phyloP scores from a whole-genome alignment of 1,140 invertebrate genomes.

The Papilio glaucus region DNA sequence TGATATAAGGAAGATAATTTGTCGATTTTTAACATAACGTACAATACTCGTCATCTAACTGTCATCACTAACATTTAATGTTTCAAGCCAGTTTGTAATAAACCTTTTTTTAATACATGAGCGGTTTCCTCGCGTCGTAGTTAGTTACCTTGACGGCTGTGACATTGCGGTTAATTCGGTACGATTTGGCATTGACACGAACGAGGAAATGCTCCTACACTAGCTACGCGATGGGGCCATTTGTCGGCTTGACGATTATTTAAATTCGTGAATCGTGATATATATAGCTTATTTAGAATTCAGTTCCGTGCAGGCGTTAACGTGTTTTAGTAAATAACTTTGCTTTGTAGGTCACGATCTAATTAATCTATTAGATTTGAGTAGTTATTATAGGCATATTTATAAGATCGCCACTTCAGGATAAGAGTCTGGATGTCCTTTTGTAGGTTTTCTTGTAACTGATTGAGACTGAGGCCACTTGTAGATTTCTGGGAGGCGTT shows the following conservation, averaged over 20 bases:
- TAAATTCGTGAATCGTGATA: constrained; percentile 31
- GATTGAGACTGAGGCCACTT: no score
- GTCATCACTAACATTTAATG: background rate
- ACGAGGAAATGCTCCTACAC: constrained; percentile 65
- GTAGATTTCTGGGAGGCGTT: no score
- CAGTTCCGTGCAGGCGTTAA: constrained; percentile 19
- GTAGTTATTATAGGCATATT: no score
- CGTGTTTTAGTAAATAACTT: constrained; percentile 10
- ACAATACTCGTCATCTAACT: background rate
- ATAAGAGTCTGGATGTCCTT: no score
- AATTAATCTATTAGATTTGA: constrained; percentile 4
- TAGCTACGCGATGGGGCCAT: constrained; percentile 46
- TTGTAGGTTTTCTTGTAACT: no score
- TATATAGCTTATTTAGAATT: constrained; percentile 29
- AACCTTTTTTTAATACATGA: constrained; percentile 10
- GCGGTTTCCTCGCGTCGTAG: constrained; percentile 45
- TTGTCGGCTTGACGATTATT: constrained; percentile 38
- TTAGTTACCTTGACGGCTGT: constrained; percentile 60
- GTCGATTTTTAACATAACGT: background rate
- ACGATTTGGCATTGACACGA: constrained; percentile 71
- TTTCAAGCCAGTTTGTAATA: background rate
- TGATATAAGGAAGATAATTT: background rate
- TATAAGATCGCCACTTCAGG: no score
- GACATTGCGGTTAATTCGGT: constrained; percentile 77
- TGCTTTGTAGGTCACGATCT: constrained; percentile 21